Evolutionary conservation across 2,797 vertebrate species (phyloP).

Genomic region (Channallabes apus): DNA sequence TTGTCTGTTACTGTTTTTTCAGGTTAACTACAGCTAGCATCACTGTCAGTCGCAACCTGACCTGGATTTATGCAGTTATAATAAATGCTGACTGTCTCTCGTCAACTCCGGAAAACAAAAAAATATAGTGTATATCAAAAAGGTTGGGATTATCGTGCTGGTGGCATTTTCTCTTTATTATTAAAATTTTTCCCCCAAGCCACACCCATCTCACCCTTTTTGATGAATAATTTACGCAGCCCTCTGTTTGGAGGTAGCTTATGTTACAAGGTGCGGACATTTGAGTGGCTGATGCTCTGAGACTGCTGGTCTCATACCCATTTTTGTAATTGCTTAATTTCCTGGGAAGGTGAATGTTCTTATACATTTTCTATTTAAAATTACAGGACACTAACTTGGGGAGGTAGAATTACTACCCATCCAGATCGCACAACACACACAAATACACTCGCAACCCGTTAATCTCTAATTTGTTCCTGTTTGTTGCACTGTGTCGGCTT

Average conservation of each 20-base stretch:
- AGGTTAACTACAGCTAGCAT: not conserved
- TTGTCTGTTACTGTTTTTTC: not conserved
- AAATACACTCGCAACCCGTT: not conserved
- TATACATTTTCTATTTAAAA: not conserved
- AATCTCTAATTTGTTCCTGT: constrained; percentile 68
- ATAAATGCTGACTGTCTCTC: constrained; percentile 28
- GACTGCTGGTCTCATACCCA: not conserved
- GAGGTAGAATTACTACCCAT: not conserved
- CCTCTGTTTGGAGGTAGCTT: constrained; percentile 70
- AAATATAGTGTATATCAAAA: constrained; percentile 62
- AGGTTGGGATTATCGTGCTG: constrained; percentile 69
- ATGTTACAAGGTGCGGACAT: constrained; percentile 63
- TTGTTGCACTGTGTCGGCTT: constrained; percentile 77
- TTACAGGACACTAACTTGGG: not conserved
- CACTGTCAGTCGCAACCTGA: constrained; percentile 24
- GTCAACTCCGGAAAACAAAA: constrained; percentile 52
- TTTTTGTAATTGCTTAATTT: not conserved
- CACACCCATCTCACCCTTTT: constrained; percentile 53
- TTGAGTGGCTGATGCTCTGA: not conserved
- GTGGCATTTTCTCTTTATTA: constrained; percentile 39
- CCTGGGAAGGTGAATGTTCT: not conserved
- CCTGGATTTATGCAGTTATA: constrained; percentile 31
- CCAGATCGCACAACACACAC: not conserved
- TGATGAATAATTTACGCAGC: constrained; percentile 83
- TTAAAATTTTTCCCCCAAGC: not conserved